A percentile compares a stretch with the other conserved stretches of the same genome.
phyloP scores from a whole-genome alignment of 2,888 invertebrate species.

The Dusona sp. region DNA sequence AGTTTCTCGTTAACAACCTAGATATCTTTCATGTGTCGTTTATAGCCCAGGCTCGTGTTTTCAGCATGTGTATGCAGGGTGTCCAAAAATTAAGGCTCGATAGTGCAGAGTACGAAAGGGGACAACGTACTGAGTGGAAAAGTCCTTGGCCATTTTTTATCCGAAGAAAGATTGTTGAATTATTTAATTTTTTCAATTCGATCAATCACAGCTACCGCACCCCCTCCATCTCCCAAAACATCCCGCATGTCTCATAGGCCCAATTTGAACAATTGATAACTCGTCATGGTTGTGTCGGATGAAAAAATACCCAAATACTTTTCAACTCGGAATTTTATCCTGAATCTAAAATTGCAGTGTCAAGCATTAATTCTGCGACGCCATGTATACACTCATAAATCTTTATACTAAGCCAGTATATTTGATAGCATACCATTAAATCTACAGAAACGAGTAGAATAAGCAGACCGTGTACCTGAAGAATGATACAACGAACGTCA shows the following conservation, averaged over 20 bases:
- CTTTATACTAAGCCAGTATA: slow-evolving; percentile 4
- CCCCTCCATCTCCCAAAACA: neutral
- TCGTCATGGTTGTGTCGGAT: neutral
- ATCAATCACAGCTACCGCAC: neutral
- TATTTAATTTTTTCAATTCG: neutral
- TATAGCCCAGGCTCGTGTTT: neutral
- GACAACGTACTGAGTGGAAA: no score
- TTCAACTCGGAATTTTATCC: neutral
- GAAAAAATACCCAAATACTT: neutral
- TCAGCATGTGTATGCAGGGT: neutral
- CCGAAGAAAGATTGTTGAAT: neutral
- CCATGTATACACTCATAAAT: neutral
- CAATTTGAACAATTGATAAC: neutral
- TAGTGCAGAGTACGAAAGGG: neutral
- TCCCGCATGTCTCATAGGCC: neutral
- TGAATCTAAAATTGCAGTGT: neutral
- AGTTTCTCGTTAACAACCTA: slow-evolving; percentile 21
- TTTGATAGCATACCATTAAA: slow-evolving; percentile 24
- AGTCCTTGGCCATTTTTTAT: neutral
- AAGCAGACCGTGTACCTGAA: neutral
- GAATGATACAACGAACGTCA: slow-evolving; percentile 4
- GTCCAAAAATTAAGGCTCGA: neutral
- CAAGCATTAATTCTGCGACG: neutral
- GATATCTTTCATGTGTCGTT: neutral
- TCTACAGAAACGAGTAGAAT: slow-evolving; percentile 5